Evolutionary conservation across 2,113 vertebrate species (phyloP).

Genomic region (Tachycineta bicolor): DNA sequence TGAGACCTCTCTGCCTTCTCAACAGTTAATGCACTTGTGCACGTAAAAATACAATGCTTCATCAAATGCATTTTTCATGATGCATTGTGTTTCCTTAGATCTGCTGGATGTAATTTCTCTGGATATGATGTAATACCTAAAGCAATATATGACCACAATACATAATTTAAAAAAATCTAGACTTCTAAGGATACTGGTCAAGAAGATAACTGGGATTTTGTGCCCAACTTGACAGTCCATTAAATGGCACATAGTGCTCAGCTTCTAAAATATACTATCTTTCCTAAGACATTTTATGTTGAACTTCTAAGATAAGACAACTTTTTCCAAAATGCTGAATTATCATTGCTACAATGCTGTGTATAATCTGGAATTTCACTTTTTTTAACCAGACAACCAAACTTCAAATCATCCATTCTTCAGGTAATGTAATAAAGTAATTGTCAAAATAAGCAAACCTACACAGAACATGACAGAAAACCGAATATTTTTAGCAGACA

Average conservation of each 20-base stretch:
- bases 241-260: not conserved
- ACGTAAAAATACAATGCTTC: not conserved
- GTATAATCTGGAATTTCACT: not conserved
- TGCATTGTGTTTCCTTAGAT: not conserved
- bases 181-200: not conserved
- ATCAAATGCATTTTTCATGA: not conserved
- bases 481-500: conserved; percentile 26
- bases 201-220: not conserved
- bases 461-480: conserved; percentile 23
- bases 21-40: conserved; percentile 67
- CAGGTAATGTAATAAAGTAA: conserved; percentile 45
- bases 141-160: not conserved
- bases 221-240: not conserved
- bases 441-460: conserved; percentile 58
- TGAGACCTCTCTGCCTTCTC: conserved; percentile 66
- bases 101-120: not conserved
- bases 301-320: not conserved
- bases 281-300: not conserved
- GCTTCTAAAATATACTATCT: not conserved
- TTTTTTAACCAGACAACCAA: not conserved
- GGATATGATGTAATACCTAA: not conserved
- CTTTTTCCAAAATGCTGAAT: conserved; percentile 1
- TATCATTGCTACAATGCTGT: not conserved
- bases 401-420: conserved; percentile 31
- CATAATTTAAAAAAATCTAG: not conserved